Evolutionary conservation across 2,888 invertebrate genomes (phyloP).

Genomic region (Tipula lateralis): DNA sequence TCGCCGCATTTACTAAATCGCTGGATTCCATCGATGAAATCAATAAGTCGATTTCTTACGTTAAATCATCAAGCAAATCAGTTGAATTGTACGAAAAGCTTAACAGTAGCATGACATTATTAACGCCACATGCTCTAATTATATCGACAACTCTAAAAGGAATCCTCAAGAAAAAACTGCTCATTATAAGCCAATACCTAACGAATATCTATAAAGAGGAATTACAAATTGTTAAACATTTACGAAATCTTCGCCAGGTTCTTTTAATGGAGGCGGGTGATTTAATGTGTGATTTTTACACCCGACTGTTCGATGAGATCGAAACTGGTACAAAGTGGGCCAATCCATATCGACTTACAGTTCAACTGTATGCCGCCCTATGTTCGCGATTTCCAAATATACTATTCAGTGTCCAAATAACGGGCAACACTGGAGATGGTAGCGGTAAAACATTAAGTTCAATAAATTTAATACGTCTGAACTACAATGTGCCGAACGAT

Average conservation of each 20-base stretch:
- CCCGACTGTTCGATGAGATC: slow-evolving; percentile 51
- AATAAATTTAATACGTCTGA: slow-evolving; percentile 41
- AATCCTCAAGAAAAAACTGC: slow-evolving; percentile 37
- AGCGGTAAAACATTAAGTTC: slow-evolving; percentile 42
- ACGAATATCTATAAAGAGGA: slow-evolving; percentile 51
- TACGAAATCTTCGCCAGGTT: slow-evolving; percentile 51
- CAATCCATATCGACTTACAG: slow-evolving; percentile 48
- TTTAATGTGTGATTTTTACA: slow-evolving; percentile 52
- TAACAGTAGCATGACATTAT: neutral
- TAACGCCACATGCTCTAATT: neutral
- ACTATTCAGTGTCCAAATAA: slow-evolving; percentile 41
- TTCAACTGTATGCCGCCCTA: slow-evolving; percentile 49
- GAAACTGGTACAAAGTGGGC: slow-evolving; percentile 50
- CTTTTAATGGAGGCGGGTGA: slow-evolving; percentile 54
- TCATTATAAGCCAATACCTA: slow-evolving; percentile 50
- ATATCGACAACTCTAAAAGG: neutral
- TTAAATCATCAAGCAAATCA: neutral
- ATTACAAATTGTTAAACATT: slow-evolving; percentile 49
- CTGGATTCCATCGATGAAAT: slow-evolving; percentile 34
- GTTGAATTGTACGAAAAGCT: neutral
- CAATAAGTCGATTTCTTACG: neutral
- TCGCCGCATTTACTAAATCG: slow-evolving; percentile 38
- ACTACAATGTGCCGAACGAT: slow-evolving; percentile 41
- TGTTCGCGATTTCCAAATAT: slow-evolving; percentile 47
- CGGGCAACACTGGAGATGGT: slow-evolving; percentile 37